Evolutionary conservation across 2,113 vertebrate species (phyloP).

Genomic region (Psittacus erithacus): DNA sequence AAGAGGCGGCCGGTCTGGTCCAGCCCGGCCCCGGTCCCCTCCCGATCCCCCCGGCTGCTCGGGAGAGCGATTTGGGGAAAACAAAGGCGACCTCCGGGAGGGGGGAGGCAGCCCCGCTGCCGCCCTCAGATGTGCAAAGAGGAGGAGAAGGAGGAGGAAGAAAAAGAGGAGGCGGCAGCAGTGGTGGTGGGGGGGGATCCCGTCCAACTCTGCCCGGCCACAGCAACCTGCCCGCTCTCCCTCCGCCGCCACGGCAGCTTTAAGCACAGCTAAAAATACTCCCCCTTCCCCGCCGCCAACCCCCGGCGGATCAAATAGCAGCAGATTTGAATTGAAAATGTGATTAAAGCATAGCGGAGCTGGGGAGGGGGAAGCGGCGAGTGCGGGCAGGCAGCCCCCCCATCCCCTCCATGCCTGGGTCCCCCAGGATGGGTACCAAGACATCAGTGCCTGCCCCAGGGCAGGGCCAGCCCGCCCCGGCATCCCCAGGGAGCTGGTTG

Average conservation of each 20-base stretch:
- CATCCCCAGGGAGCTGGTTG: not conserved
- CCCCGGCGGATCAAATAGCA: constrained; percentile 61
- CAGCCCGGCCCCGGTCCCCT: not conserved
- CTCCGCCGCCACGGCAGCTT: constrained; percentile 8
- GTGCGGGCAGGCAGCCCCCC: not conserved
- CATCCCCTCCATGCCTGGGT: not conserved
- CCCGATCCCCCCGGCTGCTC: not conserved
- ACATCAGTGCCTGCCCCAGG: not conserved
- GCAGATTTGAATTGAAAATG: constrained; percentile 62
- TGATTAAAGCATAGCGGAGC: constrained; percentile 20
- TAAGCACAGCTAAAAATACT: constrained; percentile 63
- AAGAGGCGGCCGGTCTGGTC: not conserved
- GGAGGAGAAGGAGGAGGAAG: not conserved
- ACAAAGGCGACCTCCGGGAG: constrained; percentile 31
- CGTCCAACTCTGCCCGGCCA: constrained; percentile 22
- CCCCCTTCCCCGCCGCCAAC: not conserved
- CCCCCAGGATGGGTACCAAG: not conserved
- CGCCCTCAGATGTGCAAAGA: not conserved
- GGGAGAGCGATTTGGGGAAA: constrained; percentile 1
- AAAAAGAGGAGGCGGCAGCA: not conserved
- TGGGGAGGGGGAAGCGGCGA: not conserved
- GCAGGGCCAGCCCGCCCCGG: not conserved
- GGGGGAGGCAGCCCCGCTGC: not conserved
- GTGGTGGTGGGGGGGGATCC: not conserved
- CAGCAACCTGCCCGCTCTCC: constrained; percentile 44